These are phyloP conservation scores for Isaurus tuberculatus DNA, from an alignment of 92 coral and sea anemone genomes.

Conservation along the genomic window DNA sequence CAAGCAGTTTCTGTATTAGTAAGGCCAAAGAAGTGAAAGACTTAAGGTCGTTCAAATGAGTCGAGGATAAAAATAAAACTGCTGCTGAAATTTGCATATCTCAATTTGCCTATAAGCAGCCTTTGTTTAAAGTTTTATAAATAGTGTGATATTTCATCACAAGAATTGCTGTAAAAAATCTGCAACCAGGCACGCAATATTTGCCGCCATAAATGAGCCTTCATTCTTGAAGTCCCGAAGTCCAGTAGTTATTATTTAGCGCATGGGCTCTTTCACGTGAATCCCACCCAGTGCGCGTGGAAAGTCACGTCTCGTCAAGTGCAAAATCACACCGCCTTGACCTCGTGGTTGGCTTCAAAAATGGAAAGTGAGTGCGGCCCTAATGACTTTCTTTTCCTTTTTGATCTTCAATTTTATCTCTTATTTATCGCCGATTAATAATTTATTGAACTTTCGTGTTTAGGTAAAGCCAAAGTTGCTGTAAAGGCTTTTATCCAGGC, in stretches of 20 bases:
- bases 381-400: slow-evolving; percentile 7
- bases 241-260: slow-evolving; percentile 6
- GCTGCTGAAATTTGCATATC: background rate
- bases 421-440: slow-evolving; percentile 1
- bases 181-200: slow-evolving; percentile 12
- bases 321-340: slow-evolving; percentile 12
- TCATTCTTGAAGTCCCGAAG: slow-evolving; percentile 9
- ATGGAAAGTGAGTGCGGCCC: background rate
- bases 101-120: slow-evolving; percentile 13
- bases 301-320: background rate
- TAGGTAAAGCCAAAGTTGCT: background rate
- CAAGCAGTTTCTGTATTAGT: slow-evolving; percentile 31
- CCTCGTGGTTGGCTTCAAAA: background rate
- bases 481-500: background rate
- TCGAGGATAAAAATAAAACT: slow-evolving; percentile 10
- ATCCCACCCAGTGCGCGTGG: slow-evolving; percentile 13
- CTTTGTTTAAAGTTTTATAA: background rate
- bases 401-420: background rate
- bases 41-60: slow-evolving; percentile 11
- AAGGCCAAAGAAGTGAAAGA: slow-evolving; percentile 19
- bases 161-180: slow-evolving; percentile 14
- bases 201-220: slow-evolving; percentile 11
- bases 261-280: slow-evolving; percentile 9
- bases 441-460: slow-evolving; percentile 2
- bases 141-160: slow-evolving; percentile 1